phyloP scores from a whole-genome alignment of 2,797 vertebrate species.

The Taeniopygia guttata region DNA sequence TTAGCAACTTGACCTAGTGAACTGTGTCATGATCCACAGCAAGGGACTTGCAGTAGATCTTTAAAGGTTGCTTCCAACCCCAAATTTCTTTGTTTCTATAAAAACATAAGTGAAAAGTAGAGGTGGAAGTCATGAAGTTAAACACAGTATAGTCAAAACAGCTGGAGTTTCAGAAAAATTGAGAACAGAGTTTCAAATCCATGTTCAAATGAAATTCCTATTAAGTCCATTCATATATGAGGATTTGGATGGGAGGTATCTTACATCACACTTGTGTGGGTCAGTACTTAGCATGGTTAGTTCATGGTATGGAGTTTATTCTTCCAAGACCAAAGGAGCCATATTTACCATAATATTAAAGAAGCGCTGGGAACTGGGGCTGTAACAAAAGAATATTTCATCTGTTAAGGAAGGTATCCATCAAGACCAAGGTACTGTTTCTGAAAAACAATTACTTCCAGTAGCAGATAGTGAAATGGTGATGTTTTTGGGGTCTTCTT shows the following conservation, averaged over 20 bases:
- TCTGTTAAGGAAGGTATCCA: background rate
- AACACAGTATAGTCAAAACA: background rate
- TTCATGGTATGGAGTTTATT: background rate
- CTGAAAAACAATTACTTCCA: background rate
- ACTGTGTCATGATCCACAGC: fast-evolving
- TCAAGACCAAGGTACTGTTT: background rate
- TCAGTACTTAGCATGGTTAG: background rate
- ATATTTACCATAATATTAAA: background rate
- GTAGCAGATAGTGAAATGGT: background rate
- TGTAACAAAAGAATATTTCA: background rate
- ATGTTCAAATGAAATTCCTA: background rate
- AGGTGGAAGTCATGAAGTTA: background rate
- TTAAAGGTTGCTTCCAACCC: background rate
- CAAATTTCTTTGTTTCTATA: background rate
- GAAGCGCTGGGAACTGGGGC: background rate
- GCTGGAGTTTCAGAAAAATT: background rate
- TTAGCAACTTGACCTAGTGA: background rate
- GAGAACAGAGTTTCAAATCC: background rate
- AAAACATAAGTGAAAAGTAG: background rate
- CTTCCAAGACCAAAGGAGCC: background rate
- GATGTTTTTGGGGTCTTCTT: fast-evolving
- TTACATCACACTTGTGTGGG: background rate
- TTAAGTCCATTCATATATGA: background rate
- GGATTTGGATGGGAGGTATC: background rate
- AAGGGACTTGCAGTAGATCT: fast-evolving